Evolutionary conservation across 2,113 vertebrate genomes (phyloP).

Genomic region (Myodes glareolus): DNA sequence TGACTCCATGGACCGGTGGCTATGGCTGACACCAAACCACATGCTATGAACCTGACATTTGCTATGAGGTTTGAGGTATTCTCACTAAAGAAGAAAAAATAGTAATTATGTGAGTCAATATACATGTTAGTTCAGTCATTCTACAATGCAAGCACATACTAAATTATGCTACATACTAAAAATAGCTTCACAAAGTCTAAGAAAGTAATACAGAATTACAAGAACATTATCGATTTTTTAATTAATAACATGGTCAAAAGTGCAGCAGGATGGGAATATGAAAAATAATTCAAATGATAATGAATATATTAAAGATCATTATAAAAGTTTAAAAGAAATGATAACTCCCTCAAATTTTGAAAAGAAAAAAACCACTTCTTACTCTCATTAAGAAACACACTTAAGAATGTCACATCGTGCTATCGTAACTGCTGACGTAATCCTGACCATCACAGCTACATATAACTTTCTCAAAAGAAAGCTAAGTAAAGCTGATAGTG

Average conservation of each 20-base stretch:
- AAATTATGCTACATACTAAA: not conserved
- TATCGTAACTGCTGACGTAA: not conserved
- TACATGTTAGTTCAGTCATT: not conserved
- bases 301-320: not conserved
- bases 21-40: not conserved
- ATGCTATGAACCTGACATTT: not conserved
- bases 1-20: not conserved
- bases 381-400: not conserved
- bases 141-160: not conserved
- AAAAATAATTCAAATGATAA: not conserved
- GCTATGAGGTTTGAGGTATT: not conserved
- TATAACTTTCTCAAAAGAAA: not conserved
- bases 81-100: not conserved
- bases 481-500: not conserved
- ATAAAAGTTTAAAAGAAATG: constrained; percentile 3
- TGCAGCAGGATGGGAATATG: not conserved
- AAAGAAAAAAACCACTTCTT: not conserved
- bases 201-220: not conserved
- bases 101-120: not conserved
- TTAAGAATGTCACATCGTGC: not conserved
- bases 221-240: constrained; percentile 37
- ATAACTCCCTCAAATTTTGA: not conserved
- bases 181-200: not conserved
- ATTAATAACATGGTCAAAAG: not conserved
- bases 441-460: not conserved